phyloP scores from a whole-genome alignment of 1,140 invertebrate species.

The Eumeta japonica region DNA sequence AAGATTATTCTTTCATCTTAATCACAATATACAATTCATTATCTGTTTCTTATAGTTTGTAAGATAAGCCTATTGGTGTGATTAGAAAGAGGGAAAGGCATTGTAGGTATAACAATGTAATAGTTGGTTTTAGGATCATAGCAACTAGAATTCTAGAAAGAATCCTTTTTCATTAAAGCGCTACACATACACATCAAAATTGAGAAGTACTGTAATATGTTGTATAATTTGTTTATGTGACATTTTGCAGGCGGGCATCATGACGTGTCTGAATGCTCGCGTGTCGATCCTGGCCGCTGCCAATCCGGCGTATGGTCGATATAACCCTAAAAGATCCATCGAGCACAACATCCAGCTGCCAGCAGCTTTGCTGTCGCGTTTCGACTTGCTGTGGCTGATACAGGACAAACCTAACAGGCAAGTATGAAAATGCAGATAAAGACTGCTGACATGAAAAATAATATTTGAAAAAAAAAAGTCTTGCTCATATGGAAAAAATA shows the following conservation, averaged over 20 bases:
- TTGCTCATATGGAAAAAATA: no score
- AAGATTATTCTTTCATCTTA: no score
- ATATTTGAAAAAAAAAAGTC: no score
- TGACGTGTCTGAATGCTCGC: constrained; percentile 95
- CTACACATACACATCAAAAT: background rate
- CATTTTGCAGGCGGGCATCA: constrained; percentile 86
- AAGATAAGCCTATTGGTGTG: no score
- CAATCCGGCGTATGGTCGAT: constrained; percentile 97
- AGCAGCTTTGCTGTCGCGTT: constrained; percentile 95
- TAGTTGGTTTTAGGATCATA: no score
- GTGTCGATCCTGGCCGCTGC: constrained; percentile 98
- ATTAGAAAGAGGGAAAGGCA: no score
- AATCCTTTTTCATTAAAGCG: background rate
- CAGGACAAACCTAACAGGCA: constrained; percentile 88
- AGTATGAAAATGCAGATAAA: constrained; percentile 1
- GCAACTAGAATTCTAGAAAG: background rate
- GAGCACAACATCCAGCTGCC: constrained; percentile 98
- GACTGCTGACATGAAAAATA: no score
- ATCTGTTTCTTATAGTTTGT: no score
- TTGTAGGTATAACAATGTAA: no score
- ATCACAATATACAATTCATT: no score
- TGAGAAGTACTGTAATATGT: background rate
- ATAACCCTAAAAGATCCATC: constrained; percentile 92
- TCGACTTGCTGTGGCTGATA: constrained; percentile 97
- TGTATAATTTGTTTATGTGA: constrained; percentile 10